phyloP scores from a whole-genome alignment of 1,140 invertebrate species.

The Oncopodura yosiiana region DNA sequence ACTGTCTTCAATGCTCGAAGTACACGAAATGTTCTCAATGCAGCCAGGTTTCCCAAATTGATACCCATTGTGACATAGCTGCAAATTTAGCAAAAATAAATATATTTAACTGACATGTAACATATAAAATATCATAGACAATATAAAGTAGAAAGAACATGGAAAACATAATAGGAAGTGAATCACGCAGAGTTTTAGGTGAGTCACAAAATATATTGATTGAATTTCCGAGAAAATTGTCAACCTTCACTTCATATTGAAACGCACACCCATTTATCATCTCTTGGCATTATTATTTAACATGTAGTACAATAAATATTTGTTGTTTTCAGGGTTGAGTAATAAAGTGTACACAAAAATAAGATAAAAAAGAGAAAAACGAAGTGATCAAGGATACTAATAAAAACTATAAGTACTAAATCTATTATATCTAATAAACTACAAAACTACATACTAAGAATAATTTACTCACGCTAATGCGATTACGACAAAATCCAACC shows the following conservation, averaged over 20 bases:
- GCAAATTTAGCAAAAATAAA: constrained; percentile 41
- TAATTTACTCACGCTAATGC: constrained; percentile 98
- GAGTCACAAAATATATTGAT: background rate
- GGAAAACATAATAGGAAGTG: background rate
- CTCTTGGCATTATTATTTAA: too few species aligned
- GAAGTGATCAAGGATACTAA: too few species aligned
- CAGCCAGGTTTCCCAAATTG: constrained; percentile 94
- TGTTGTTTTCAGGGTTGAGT: too few species aligned
- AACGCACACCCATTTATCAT: too few species aligned
- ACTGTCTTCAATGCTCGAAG: constrained; percentile 97
- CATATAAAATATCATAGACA: background rate
- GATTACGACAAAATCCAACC: constrained; percentile 99
- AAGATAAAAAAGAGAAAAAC: too few species aligned
- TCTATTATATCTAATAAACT: too few species aligned
- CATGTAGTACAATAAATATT: too few species aligned
- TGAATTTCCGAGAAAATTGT: too few species aligned
- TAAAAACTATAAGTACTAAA: background rate
- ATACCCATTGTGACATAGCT: constrained; percentile 99
- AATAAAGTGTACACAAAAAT: too few species aligned
- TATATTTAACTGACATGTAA: background rate
- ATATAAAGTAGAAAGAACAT: background rate
- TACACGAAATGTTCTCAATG: constrained; percentile 96
- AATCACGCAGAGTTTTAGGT: background rate
- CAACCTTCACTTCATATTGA: too few species aligned
- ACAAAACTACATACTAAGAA: background rate